Percentiles rank a stretch among this genome's conserved stretches.
phyloP scores from a whole-genome alignment of 2,797 vertebrate genomes.

The Danio albolineatus region DNA sequence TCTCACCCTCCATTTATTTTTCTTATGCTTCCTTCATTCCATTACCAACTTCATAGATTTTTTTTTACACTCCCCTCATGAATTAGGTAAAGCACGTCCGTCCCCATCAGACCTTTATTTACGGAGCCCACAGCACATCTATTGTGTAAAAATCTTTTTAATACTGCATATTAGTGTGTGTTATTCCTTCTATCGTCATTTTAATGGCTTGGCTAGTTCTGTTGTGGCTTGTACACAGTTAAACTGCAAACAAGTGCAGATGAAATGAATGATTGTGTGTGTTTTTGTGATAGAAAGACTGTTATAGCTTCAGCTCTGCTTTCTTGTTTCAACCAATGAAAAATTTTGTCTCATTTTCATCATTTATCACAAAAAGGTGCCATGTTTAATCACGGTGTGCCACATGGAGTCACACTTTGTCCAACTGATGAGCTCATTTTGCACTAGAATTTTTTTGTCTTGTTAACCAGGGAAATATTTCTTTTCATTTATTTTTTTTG shows the following conservation, averaged over 20 bases:
- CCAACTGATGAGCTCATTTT: neutral
- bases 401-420: conserved; percentile 31
- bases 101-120: conserved; percentile 26
- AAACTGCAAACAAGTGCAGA: neutral
- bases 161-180: neutral
- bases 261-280: neutral
- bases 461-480: neutral
- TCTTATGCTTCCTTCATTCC: conserved; percentile 37
- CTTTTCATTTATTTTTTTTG: no score
- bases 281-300: neutral
- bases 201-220: neutral
- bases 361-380: neutral
- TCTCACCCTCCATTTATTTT: conserved; percentile 56
- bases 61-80: conserved; percentile 34
- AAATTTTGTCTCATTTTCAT: neutral
- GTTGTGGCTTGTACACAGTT: neutral
- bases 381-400: conserved; percentile 7
- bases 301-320: conserved; percentile 5
- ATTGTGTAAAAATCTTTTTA: conserved; percentile 24
- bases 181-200: neutral
- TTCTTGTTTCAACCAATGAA: neutral
- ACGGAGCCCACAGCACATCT: conserved; percentile 5
- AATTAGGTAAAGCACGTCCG: conserved; percentile 1
- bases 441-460: neutral
- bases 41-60: conserved; percentile 38